These are phyloP conservation scores for Therioaphis trifolii DNA, from an alignment of 2,888 invertebrate species.

Conservation along the genomic window DNA sequence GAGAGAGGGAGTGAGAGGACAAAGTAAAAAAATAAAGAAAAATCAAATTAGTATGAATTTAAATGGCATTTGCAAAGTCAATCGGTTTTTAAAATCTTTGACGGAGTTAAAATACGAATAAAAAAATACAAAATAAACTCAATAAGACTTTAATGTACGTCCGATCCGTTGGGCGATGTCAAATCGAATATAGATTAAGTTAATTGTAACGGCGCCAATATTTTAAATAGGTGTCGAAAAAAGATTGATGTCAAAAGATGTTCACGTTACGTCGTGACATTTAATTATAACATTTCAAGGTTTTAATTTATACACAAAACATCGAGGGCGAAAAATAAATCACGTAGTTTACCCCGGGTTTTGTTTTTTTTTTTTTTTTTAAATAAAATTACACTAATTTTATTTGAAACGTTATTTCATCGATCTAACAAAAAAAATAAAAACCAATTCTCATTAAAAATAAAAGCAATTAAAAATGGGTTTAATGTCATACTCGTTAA, in stretches of 20 bases:
- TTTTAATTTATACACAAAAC: background rate
- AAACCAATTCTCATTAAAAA: background rate
- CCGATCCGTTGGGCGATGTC: background rate
- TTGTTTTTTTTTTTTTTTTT: background rate
- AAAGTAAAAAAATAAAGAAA: background rate
- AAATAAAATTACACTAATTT: background rate
- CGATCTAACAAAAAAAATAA: background rate
- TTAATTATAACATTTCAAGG: constrained; percentile 21
- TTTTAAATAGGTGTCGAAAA: background rate
- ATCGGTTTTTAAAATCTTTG: constrained; percentile 5
- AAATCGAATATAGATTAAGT: background rate
- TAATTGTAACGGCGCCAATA: background rate
- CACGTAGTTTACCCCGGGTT: too few species aligned
- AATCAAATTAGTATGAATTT: background rate
- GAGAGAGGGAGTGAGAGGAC: background rate
- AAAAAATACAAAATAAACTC: background rate
- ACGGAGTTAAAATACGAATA: background rate
- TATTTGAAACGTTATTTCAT: background rate
- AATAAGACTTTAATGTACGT: background rate
- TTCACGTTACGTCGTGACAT: constrained; percentile 1
- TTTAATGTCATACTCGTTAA: background rate
- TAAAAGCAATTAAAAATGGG: background rate
- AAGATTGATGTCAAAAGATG: constrained; percentile 14
- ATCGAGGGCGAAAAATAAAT: background rate
- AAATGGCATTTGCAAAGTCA: background rate